These are phyloP conservation scores for Ibycter americanus DNA, from an alignment of 2,797 vertebrate species.

Conservation along the genomic window DNA sequence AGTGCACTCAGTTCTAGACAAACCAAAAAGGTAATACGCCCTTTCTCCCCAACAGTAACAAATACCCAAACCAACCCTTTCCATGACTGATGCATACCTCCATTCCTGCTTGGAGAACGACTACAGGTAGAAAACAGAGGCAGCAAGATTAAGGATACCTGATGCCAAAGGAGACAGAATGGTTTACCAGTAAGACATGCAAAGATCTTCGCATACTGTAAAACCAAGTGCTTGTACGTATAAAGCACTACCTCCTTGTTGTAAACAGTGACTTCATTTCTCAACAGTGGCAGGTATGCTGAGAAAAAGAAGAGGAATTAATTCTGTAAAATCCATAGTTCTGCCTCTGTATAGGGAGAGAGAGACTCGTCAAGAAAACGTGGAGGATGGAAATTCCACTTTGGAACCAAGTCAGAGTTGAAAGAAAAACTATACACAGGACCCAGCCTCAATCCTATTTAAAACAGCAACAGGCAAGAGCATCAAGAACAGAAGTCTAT, in stretches of 20 bases:
- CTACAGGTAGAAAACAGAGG: background rate
- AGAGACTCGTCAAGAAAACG: fast-evolving
- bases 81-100: background rate
- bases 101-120: background rate
- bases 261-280: background rate
- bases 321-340: background rate
- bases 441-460: background rate
- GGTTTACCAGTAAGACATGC: background rate
- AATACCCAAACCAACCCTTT: background rate
- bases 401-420: background rate
- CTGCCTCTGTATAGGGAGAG: background rate
- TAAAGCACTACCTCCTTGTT: background rate
- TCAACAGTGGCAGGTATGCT: fast-evolving
- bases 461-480: background rate
- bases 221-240: background rate
- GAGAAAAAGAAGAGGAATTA: background rate
- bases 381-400: background rate
- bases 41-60: background rate
- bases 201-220: background rate
- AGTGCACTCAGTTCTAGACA: background rate
- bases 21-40: background rate
- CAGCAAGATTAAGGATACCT: background rate
- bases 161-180: background rate
- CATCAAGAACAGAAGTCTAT: background rate
- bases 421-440: background rate